Evolutionary conservation across 2,113 vertebrate genomes (phyloP), one percentile per base, ranked within the genome.

Genomic region (Aegotheles bennettii): DNA sequence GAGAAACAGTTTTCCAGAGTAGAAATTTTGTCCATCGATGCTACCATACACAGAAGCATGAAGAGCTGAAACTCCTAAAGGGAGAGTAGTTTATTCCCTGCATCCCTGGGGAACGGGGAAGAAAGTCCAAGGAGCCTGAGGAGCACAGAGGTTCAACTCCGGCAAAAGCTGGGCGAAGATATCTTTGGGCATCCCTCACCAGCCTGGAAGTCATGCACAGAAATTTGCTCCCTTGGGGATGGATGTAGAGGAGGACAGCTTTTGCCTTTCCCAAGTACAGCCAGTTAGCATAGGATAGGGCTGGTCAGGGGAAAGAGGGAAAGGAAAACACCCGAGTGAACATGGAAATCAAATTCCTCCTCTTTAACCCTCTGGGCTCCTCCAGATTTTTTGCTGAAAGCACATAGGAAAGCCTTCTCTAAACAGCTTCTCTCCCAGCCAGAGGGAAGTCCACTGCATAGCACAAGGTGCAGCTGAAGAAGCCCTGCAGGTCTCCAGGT

Each of bases 81-180:
- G 16, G 19, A 74, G 4, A 65, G 16, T 6, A 24, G 16, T 74
- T 85, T 69, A 15, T 54, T 69, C n/a, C n/a, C n/a, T n/a, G n/a
- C 25, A 59, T 31, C 15, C 23, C 8, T 3, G 16, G 4, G 4
- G 3, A 4, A 42, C 4, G 4, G 5, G 20, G 12, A 43, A 33
- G 12, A 54, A 2, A 54, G 26, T 6, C 31, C 2, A 5, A 65
- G 28, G 10, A 71, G 6, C 26, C 21, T 51, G 40, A 84, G 59
- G 8, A 57, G 20, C 48, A n/a, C 24, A 60, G 56, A 75, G 29
- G 24, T 82, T 75, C 43, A 83, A 0, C 7, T 48, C 36, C n/a
- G 36, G 23, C 8, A 69, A 18, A 28, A 4, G 0, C 1, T 60
- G 43, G n/a, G 40, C 68, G 31, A 60, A 91, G 57, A 70, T 45